Conservation (phyloP, 1,140 invertebrate genomes). For the Trichonephila clavipes region DNA sequence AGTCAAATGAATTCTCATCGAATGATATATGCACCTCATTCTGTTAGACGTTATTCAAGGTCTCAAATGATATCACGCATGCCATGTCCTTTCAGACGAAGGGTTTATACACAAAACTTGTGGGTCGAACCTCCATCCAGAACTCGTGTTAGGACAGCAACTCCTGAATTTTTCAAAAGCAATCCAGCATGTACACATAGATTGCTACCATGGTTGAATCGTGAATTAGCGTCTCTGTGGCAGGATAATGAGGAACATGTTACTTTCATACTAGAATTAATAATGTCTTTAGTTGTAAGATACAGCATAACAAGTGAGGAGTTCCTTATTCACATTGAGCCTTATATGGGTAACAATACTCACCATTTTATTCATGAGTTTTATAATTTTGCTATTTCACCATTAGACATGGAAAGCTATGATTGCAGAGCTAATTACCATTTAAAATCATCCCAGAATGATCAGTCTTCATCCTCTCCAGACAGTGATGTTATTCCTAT, state of each 20-base stretch:
- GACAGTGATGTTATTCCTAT: slow-evolving; percentile 58
- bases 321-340: slow-evolving; percentile 84
- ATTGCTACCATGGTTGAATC: slow-evolving; percentile 92
- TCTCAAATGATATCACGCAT: slow-evolving; percentile 45
- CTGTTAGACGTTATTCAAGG: slow-evolving; percentile 10
- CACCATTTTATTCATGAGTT: slow-evolving; percentile 94
- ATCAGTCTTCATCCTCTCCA: background rate
- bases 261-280: slow-evolving; percentile 86
- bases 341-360: slow-evolving; percentile 81
- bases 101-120: slow-evolving; percentile 88
- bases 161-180: slow-evolving; percentile 86
- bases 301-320: slow-evolving; percentile 87
- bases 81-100: slow-evolving; percentile 82
- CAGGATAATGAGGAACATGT: slow-evolving; percentile 83
- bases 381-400: slow-evolving; percentile 90
- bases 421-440: slow-evolving; percentile 81
- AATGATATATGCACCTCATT: slow-evolving; percentile 67
- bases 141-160: slow-evolving; percentile 86
- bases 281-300: slow-evolving; percentile 86
- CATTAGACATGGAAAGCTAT: slow-evolving; percentile 89
- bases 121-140: slow-evolving; percentile 86
- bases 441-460: background rate
- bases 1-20: slow-evolving; percentile 37
- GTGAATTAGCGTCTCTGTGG: slow-evolving; percentile 88
- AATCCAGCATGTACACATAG: slow-evolving; percentile 90